Conservation (phyloP, 2,888 invertebrate genomes). For the Lepidocyrtinus sp. region DNA sequence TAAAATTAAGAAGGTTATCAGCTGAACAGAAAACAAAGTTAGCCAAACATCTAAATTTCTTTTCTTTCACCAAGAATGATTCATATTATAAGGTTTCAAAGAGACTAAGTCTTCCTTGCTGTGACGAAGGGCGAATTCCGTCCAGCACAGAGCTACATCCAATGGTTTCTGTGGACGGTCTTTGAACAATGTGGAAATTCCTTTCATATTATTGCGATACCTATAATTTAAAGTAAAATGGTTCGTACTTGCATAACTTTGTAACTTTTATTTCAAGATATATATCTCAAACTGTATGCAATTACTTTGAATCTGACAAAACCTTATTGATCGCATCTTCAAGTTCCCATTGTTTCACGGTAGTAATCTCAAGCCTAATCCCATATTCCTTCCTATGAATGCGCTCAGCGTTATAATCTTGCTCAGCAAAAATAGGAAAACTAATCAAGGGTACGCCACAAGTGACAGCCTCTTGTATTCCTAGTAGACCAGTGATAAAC, state of each 20-base stretch:
- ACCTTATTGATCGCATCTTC: conserved; percentile 37
- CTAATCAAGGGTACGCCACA: conserved; percentile 56
- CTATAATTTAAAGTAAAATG: too few relatives aligned
- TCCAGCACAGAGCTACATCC: conserved; percentile 31
- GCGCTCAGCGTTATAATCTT: conserved; percentile 61
- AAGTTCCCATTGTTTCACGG: conserved; percentile 45
- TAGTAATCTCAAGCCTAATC: conserved; percentile 59
- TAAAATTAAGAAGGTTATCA: too few relatives aligned
- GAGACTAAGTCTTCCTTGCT: conserved; percentile 24
- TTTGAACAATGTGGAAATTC: conserved; percentile 35
- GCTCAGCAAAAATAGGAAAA: conserved; percentile 62
- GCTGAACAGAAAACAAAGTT: too few relatives aligned
- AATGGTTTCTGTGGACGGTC: conserved; percentile 24
- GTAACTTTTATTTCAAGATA: too few relatives aligned
- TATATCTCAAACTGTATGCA: conserved; percentile 21
- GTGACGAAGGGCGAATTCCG: conserved; percentile 32
- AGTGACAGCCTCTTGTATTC: conserved; percentile 60
- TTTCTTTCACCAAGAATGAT: conserved; percentile 34
- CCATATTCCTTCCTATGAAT: conserved; percentile 46
- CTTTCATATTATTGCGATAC: conserved; percentile 40
- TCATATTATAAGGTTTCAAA: conserved; percentile 23
- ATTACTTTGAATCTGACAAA: conserved; percentile 25
- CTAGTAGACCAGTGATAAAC: conserved; percentile 62
- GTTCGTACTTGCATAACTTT: too few relatives aligned
- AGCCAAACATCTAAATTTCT: conserved; percentile 42